Base-by-base conservation (phyloP, 2,113 vertebrate species). In the Nesoenas mayeri region DNA sequence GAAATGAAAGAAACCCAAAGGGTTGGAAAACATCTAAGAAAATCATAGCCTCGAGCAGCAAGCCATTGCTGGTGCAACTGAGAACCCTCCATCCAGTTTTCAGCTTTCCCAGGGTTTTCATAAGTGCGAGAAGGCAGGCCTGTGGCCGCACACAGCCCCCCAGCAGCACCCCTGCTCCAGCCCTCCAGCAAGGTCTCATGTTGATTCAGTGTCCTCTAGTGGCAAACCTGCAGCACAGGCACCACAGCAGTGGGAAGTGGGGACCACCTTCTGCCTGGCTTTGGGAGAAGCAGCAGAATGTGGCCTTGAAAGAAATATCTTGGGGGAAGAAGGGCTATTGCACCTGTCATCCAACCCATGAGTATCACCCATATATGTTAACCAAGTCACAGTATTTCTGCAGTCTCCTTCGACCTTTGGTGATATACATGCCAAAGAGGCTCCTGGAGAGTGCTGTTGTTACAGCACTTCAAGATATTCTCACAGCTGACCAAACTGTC, bases 121-220 rank as follows among this genome's bases (percentile, higher is more conserved):
- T 20, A 50, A 71, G 65, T 47, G 47, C 64, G 17, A 78, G 72
- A 83, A 71, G 61, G 28, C 53, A 86, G 14, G 11, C 44, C 3
- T 56, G 56, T 85, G 34, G 20, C n/a, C 34, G 50, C 48, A 26
- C 28, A 65, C n/a, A 77, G 9, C 4, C 56, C 22, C 29, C 9
- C 40, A 50, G n/a, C 48, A 32, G 5, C 65, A 31, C 14, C 53
- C 74, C 74, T 15, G 3, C 5, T 65, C 36, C 73, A 80, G 10
- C 32, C 44, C 77, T 82, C 47, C 88, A 61, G 42, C 15, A 53
- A 70, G 48, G 92, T 97, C 95, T 93, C 42, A 38, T 78, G 96
- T 97, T 51, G 89, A 91, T 91, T 97, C 90, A 90, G 85, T 95
- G 98, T 95, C 97, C 96, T 96, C 98, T 97, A 97, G 97, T 58